Percentiles rank a stretch among this genome's conserved stretches.
Conservation (phyloP, 64 coral and sea anemone genomes). For the Pocillopora damicornis region DNA sequence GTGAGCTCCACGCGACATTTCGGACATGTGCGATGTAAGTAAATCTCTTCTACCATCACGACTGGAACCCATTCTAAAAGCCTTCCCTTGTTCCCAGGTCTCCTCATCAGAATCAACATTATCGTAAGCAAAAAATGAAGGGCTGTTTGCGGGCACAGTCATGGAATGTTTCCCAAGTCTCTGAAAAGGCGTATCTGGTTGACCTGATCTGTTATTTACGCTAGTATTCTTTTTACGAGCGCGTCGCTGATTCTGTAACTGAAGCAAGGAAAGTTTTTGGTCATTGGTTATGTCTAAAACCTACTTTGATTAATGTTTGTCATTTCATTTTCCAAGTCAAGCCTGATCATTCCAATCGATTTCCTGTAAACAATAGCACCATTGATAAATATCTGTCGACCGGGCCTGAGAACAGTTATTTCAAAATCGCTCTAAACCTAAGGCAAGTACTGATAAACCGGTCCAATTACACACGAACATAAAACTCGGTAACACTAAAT, state of each 20-base stretch:
- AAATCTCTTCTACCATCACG: neutral
- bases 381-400: too few species aligned
- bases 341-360: too few species aligned
- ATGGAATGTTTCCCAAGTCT: neutral
- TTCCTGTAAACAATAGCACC: too few species aligned
- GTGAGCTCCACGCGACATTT: conserved; percentile 3
- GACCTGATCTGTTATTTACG: conserved; percentile 4
- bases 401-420: too few species aligned
- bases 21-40: neutral
- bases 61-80: conserved; percentile 18
- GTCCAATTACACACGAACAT: too few species aligned
- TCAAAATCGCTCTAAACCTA: too few species aligned
- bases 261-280: neutral
- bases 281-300: neutral
- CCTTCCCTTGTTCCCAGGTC: neutral
- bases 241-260: neutral
- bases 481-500: too few species aligned
- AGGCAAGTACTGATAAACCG: too few species aligned
- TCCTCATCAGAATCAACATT: conserved; percentile 9
- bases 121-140: neutral
- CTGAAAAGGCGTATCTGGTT: neutral
- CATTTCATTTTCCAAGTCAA: neutral
- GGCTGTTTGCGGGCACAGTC: neutral
- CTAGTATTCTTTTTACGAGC: neutral
- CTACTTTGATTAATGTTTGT: neutral